Evolutionary conservation across 1,140 invertebrate genomes (phyloP).

Genomic region (Sipha flava): DNA sequence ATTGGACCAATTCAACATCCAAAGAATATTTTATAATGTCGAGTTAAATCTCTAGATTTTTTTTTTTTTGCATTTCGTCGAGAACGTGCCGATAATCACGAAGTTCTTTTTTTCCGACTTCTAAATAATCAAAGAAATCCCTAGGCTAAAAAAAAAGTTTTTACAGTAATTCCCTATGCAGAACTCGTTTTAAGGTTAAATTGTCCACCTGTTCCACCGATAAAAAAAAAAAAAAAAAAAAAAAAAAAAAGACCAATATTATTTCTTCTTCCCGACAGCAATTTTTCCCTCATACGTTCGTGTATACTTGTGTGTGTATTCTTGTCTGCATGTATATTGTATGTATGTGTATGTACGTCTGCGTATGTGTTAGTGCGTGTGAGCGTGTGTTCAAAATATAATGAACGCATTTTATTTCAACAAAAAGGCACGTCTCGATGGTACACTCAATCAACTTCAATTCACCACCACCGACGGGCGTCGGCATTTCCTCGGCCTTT

Average conservation of each 20-base stretch:
- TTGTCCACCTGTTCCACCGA: slow-evolving; percentile 22
- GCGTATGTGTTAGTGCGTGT: not conserved
- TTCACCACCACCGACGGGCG: slow-evolving; percentile 22
- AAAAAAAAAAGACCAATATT: slow-evolving; percentile 4
- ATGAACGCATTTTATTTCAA: slow-evolving; percentile 33
- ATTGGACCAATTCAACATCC: not conserved
- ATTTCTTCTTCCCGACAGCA: not conserved
- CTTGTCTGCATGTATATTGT: not conserved
- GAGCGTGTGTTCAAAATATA: not conserved
- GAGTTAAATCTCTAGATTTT: not conserved
- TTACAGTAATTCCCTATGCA: slow-evolving; percentile 17
- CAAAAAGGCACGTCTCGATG: slow-evolving; percentile 32
- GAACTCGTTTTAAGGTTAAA: slow-evolving; percentile 27
- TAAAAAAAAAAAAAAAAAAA: not conserved
- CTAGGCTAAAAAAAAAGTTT: not conserved
- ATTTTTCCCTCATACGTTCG: not conserved
- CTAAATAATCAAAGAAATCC: slow-evolving; percentile 7
- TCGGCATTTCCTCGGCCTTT: not conserved
- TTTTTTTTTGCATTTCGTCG: not conserved
- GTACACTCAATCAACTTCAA: slow-evolving; percentile 32
- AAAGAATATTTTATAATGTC: not conserved
- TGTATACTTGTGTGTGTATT: not conserved
- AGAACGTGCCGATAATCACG: slow-evolving; percentile 30
- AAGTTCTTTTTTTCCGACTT: not conserved
- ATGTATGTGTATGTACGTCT: not conserved